phyloP scores from a whole-genome alignment of 2,113 vertebrate species.

The Micromys minutus region DNA sequence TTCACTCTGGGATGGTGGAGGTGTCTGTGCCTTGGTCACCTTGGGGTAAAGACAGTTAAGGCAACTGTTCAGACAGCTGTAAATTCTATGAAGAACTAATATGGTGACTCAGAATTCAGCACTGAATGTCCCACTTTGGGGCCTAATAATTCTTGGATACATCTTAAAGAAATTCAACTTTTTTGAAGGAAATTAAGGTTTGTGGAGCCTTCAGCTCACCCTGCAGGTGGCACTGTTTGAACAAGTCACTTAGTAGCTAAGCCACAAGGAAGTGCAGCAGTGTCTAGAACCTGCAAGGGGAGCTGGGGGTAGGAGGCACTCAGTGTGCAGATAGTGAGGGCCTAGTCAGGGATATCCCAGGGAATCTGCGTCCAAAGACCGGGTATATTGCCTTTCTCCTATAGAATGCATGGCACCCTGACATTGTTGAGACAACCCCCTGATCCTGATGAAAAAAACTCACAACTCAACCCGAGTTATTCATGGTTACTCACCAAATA shows the following conservation, averaged over 20 bases:
- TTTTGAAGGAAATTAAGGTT: neutral
- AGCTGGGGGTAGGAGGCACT: neutral
- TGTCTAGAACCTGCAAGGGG: neutral
- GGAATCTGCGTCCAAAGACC: neutral
- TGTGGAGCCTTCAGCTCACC: conserved; percentile 46
- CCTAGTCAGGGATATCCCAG: neutral
- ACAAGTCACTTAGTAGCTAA: conserved; percentile 2
- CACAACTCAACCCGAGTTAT: neutral
- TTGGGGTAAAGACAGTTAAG: conserved; percentile 15
- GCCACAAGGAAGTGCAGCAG: neutral
- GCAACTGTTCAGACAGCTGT: neutral
- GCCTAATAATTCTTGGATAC: conserved; percentile 28
- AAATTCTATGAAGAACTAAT: conserved; percentile 12
- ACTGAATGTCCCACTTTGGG: conserved; percentile 31
- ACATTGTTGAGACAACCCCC: neutral
- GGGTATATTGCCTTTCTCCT: neutral
- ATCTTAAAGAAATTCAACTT: conserved; percentile 41
- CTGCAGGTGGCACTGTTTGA: conserved; percentile 85
- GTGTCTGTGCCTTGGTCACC: neutral
- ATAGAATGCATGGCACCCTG: neutral
- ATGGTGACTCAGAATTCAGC: neutral
- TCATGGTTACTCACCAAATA: conserved; percentile 26
- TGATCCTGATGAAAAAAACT: neutral
- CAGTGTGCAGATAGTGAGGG: neutral
- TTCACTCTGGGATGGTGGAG: neutral